phyloP scores from a whole-genome alignment of 2,797 vertebrate genomes.

The Argentina silus region DNA sequence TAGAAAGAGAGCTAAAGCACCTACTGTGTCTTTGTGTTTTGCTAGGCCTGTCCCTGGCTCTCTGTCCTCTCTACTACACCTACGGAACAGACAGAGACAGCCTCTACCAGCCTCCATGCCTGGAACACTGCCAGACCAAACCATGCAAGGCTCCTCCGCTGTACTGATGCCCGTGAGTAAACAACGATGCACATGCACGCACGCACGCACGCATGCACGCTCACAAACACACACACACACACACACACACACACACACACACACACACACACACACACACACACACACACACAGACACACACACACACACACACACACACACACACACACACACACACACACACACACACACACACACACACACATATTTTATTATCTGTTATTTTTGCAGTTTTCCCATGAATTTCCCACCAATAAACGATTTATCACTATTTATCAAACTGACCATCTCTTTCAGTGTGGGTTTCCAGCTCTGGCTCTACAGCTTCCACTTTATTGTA shows the following conservation, averaged over 20 bases:
- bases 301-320: not conserved
- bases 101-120: conserved; percentile 99
- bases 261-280: conserved; percentile 2
- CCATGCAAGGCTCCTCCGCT: conserved; percentile 97
- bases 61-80: conserved; percentile 96
- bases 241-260: conserved; percentile 6
- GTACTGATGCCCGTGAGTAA: conserved; percentile 98
- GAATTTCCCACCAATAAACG: conserved; percentile 20
- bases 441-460: not conserved
- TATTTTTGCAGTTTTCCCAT: not conserved
- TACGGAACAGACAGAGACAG: conserved; percentile 98
- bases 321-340: conserved; percentile 8
- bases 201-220: conserved; percentile 13
- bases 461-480: not conserved
- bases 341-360: conserved; percentile 2
- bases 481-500: not conserved
- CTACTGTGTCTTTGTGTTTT: conserved; percentile 28
- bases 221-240: not conserved
- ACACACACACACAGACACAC: not conserved
- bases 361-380: not conserved
- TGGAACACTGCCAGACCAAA: conserved; percentile 95
- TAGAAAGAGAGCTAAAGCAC: not conserved
- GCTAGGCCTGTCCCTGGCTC: conserved; percentile 97
- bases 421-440: conserved; percentile 8
- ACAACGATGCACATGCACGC: conserved; percentile 51